Percentiles rank a stretch among this genome's conserved stretches.
phyloP scores from a whole-genome alignment of 2,888 invertebrate species.

The Orthosia incerta region DNA sequence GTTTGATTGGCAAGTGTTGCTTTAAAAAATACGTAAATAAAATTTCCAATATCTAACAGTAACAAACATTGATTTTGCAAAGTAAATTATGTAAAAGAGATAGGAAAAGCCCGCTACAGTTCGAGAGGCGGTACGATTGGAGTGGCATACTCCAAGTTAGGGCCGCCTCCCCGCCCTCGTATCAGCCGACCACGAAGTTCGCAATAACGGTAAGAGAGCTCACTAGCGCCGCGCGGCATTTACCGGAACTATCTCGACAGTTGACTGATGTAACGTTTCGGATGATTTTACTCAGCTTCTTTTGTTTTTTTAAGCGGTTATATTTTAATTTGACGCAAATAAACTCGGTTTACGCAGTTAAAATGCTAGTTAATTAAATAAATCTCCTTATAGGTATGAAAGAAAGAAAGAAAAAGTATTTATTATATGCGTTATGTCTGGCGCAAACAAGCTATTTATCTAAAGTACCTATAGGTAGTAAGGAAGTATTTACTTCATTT shows the following conservation, averaged over 20 bases:
- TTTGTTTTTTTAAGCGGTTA: neutral
- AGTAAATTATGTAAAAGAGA: slow-evolving; percentile 38
- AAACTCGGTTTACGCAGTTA: too few species aligned
- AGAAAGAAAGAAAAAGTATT: too few species aligned
- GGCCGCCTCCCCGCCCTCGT: slow-evolving; percentile 71
- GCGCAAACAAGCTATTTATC: too few species aligned
- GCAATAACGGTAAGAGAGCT: slow-evolving; percentile 73
- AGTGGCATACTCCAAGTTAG: slow-evolving; percentile 66
- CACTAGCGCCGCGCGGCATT: slow-evolving; percentile 70
- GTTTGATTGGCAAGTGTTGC: neutral
- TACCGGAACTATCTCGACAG: slow-evolving; percentile 49
- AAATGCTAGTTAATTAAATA: too few species aligned
- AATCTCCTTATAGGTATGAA: too few species aligned
- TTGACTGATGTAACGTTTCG: slow-evolving; percentile 38
- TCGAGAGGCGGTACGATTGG: slow-evolving; percentile 57
- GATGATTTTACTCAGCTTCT: slow-evolving; percentile 1
- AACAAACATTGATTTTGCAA: slow-evolving; percentile 25
- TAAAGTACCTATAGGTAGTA: too few species aligned
- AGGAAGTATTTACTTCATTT: too few species aligned
- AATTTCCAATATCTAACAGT: slow-evolving; percentile 1
- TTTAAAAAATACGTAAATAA: neutral
- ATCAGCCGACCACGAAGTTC: slow-evolving; percentile 61
- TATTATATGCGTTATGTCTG: too few species aligned
- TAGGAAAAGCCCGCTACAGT: slow-evolving; percentile 16
- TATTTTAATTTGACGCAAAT: neutral